Percentiles rank a stretch among this genome's conserved stretches.
phyloP scores from a whole-genome alignment of 2,797 vertebrate species.

The Pangasius larnaudii region DNA sequence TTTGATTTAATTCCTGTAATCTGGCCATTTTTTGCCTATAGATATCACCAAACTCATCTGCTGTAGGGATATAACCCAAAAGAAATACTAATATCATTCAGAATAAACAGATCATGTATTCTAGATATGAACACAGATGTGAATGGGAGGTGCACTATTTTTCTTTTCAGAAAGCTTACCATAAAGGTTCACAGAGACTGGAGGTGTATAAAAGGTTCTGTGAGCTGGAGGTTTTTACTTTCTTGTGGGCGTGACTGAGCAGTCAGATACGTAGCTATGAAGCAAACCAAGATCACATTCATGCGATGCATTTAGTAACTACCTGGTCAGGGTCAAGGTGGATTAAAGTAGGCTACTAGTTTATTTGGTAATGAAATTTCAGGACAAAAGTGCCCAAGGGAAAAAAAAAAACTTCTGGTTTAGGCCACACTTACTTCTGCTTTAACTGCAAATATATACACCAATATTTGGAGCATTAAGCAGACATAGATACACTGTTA shows the following conservation, averaged over 20 bases:
- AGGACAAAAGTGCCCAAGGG: background rate
- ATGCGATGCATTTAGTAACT: background rate
- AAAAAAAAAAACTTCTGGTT: background rate
- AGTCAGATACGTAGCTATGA: background rate
- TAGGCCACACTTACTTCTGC: background rate
- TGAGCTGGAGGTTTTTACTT: background rate
- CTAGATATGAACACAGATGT: background rate
- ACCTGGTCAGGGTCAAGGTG: background rate
- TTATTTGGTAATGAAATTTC: background rate
- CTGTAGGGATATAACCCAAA: background rate
- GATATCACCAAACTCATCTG: background rate
- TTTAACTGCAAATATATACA: background rate
- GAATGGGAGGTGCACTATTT: background rate
- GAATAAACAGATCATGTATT: background rate
- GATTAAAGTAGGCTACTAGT: background rate
- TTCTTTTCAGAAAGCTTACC: background rate
- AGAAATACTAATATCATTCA: background rate
- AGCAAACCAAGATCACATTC: background rate
- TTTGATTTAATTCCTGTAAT: background rate
- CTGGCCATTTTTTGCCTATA: background rate
- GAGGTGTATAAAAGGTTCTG: background rate
- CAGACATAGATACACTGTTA: background rate
- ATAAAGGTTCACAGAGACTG: background rate
- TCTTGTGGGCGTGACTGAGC: background rate
- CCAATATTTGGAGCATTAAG: background rate